phyloP scores from a whole-genome alignment of 2,797 vertebrate species.

The Otolemur crassicaudatus region DNA sequence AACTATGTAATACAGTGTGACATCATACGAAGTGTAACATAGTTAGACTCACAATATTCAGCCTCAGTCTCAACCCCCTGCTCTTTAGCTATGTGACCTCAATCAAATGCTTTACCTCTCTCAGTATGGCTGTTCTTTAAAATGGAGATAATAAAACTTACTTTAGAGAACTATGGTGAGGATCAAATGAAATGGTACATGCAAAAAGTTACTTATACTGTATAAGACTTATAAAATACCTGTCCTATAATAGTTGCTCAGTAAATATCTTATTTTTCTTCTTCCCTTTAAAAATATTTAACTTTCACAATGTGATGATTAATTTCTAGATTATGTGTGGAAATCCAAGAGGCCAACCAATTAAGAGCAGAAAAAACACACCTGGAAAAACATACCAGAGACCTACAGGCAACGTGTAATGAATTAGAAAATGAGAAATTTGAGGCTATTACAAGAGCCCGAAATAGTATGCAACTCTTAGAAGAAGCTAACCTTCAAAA shows the following conservation, averaged over 20 bases:
- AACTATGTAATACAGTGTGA: not conserved
- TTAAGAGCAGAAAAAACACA: conserved; percentile 89
- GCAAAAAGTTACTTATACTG: not conserved
- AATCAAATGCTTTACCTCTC: conserved; percentile 19
- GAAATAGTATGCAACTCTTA: conserved; percentile 92
- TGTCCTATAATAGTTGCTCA: not conserved
- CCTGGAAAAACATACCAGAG: conserved; percentile 92
- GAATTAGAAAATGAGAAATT: conserved; percentile 92
- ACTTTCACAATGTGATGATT: conserved; percentile 35
- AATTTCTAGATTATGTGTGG: conserved; percentile 89
- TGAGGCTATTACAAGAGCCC: conserved; percentile 90
- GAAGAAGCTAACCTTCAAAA: conserved; percentile 95
- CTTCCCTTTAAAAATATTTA: conserved; percentile 47
- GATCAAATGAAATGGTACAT: conserved; percentile 45
- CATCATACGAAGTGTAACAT: not conserved
- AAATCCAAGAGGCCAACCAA: conserved; percentile 90
- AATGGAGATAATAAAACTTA: conserved; percentile 1
- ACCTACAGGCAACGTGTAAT: conserved; percentile 90
- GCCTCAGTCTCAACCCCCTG: not conserved
- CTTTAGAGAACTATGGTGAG: not conserved
- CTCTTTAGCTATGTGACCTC: not conserved
- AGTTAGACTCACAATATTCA: not conserved
- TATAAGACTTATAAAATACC: not conserved
- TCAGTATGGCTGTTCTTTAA: conserved; percentile 24
- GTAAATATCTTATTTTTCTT: not conserved